Conservation (phyloP, 2,797 vertebrate genomes). For the Hydrophis major region DNA sequence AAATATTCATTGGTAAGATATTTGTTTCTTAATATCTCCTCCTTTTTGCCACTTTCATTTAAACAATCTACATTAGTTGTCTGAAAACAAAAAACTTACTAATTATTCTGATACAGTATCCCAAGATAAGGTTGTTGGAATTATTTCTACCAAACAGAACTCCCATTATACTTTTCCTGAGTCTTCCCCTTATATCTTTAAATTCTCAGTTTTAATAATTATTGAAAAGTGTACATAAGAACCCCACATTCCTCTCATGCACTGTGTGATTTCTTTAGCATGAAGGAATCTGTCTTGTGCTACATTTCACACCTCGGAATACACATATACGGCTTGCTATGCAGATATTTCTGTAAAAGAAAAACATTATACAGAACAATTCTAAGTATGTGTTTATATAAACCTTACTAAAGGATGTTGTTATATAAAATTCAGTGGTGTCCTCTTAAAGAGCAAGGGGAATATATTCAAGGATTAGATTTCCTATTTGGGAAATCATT, state of each 20-base stretch:
- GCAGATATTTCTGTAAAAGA: neutral
- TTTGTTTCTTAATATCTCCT: neutral
- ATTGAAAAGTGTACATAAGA: neutral
- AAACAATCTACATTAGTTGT: neutral
- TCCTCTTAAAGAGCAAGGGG: neutral
- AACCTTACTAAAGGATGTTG: neutral
- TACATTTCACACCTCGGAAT: neutral
- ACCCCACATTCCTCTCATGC: neutral
- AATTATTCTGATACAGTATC: neutral
- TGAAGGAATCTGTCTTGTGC: neutral
- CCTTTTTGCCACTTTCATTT: constrained; percentile 1
- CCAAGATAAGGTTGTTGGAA: neutral
- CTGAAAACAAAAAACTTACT: neutral
- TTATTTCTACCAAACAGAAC: neutral
- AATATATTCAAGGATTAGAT: neutral
- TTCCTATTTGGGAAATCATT: neutral
- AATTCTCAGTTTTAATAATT: neutral
- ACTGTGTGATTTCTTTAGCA: neutral
- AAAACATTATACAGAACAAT: neutral
- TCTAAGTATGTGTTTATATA: neutral
- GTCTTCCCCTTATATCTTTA: neutral
- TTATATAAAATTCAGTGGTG: neutral
- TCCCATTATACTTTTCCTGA: neutral
- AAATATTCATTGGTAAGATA: neutral
- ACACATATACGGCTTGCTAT: neutral